Conservation (phyloP, 2,113 vertebrate genomes). For the Ochotona curzoniae region DNA sequence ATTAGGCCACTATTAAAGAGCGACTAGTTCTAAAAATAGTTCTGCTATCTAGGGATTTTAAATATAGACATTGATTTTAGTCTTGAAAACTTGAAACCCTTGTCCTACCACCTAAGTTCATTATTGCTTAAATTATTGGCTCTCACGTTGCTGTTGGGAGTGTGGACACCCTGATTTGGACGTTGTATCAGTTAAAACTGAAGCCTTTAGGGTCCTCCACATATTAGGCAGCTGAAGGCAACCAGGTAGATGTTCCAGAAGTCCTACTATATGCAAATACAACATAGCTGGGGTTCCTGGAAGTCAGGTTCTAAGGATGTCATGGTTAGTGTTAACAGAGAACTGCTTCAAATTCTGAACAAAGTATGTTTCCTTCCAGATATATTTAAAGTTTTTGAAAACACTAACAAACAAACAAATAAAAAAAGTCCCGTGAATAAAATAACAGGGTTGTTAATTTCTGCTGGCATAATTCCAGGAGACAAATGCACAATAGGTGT, state of each 20-base stretch:
- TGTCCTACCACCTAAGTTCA: slow-evolving; percentile 74
- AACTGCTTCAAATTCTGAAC: not conserved
- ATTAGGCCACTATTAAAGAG: slow-evolving; percentile 79
- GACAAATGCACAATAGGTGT: not conserved
- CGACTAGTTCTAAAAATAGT: slow-evolving; percentile 66
- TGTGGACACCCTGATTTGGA: not conserved
- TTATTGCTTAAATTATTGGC: slow-evolving; percentile 76
- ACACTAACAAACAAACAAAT: not conserved
- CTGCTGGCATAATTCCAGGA: not conserved
- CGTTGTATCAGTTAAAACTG: slow-evolving; percentile 52
- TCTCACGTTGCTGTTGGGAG: slow-evolving; percentile 61
- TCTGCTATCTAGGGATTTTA: slow-evolving; percentile 79
- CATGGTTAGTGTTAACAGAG: not conserved
- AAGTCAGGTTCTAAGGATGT: not conserved
- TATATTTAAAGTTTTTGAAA: not conserved
- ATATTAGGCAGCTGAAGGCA: too few species aligned
- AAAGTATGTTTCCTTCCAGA: not conserved
- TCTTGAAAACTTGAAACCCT: slow-evolving; percentile 76
- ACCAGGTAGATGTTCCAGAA: not conserved
- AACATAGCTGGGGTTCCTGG: not conserved
- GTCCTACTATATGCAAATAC: not conserved
- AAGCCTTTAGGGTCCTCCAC: not conserved
- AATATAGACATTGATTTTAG: slow-evolving; percentile 73
- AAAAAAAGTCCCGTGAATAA: not conserved
- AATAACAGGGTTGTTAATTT: not conserved